These are phyloP conservation scores for Tiaroga cobitis DNA, from an alignment of 2,797 vertebrate species.

Conservation along the genomic window DNA sequence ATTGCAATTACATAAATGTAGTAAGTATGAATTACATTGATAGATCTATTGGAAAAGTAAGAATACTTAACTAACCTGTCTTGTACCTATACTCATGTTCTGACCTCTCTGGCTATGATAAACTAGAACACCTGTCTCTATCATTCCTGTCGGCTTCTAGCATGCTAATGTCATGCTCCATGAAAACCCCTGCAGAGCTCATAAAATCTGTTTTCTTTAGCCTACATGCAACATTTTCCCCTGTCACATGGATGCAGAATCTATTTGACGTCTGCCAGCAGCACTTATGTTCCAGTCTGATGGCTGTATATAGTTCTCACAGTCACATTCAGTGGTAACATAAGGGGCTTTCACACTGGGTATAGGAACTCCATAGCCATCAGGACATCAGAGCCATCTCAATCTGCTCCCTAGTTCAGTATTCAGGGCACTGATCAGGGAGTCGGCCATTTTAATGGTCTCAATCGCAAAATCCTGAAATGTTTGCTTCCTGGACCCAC, in stretches of 20 bases:
- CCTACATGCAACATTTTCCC: conserved; percentile 4
- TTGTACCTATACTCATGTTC: not conserved
- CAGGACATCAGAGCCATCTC: not conserved
- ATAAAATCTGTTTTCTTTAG: not conserved
- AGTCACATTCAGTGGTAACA: conserved; percentile 8
- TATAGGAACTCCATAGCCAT: not conserved
- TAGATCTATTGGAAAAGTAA: not conserved
- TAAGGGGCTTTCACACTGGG: not conserved
- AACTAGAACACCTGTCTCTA: not conserved
- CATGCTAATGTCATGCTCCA: conserved; percentile 4
- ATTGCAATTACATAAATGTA: not conserved
- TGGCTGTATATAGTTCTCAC: not conserved
- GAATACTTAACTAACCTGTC: not conserved
- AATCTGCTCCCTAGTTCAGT: not conserved
- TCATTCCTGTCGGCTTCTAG: not conserved
- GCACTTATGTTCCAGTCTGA: not conserved
- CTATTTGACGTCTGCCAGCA: conserved; percentile 4
- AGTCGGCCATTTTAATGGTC: not conserved
- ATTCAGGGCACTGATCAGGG: not conserved
- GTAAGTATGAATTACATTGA: not conserved
- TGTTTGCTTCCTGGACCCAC: not conserved
- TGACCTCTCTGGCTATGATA: not conserved
- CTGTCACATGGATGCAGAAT: not conserved
- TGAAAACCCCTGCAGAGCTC: not conserved
- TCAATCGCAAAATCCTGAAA: not conserved